Conservation (phyloP, 2,888 invertebrate species). For the Rhagium mordax region DNA sequence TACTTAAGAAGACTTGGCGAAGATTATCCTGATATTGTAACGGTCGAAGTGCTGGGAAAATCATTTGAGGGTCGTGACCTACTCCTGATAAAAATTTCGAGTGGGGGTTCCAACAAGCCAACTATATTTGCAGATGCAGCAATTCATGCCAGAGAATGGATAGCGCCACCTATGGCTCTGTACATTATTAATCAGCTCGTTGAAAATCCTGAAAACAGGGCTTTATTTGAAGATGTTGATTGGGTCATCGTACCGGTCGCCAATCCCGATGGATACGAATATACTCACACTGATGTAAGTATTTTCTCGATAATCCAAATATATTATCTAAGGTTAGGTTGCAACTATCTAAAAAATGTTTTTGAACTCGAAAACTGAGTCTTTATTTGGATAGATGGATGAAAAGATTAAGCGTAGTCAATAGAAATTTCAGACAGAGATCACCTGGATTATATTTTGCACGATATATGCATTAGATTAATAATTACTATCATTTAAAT, state of each 20-base stretch:
- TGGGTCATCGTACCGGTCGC: slow-evolving; percentile 79
- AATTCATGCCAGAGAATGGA: slow-evolving; percentile 81
- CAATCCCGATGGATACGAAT: slow-evolving; percentile 83
- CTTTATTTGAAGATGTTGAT: slow-evolving; percentile 75
- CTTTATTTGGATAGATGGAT: too few species aligned
- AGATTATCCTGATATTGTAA: slow-evolving; percentile 71
- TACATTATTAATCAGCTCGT: slow-evolving; percentile 78
- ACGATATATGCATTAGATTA: too few species aligned
- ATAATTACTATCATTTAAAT: too few species aligned
- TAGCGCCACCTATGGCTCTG: slow-evolving; percentile 76
- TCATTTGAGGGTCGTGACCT: slow-evolving; percentile 75
- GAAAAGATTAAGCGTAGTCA: too few species aligned
- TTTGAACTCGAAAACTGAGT: too few species aligned
- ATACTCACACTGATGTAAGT: slow-evolving; percentile 70
- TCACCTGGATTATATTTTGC: too few species aligned
- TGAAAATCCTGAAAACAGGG: slow-evolving; percentile 73
- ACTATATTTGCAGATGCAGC: slow-evolving; percentile 76
- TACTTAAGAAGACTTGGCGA: slow-evolving; percentile 70
- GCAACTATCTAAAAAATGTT: too few species aligned
- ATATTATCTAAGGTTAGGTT: too few species aligned
- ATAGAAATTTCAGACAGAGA: too few species aligned
- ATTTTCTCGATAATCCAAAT: neutral
- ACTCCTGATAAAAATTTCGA: slow-evolving; percentile 77
- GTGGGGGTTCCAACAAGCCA: slow-evolving; percentile 72
- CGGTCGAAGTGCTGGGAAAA: slow-evolving; percentile 73